Base-by-base conservation (phyloP, 2,113 vertebrate species). In the Xiphophorus maculatus region DNA sequence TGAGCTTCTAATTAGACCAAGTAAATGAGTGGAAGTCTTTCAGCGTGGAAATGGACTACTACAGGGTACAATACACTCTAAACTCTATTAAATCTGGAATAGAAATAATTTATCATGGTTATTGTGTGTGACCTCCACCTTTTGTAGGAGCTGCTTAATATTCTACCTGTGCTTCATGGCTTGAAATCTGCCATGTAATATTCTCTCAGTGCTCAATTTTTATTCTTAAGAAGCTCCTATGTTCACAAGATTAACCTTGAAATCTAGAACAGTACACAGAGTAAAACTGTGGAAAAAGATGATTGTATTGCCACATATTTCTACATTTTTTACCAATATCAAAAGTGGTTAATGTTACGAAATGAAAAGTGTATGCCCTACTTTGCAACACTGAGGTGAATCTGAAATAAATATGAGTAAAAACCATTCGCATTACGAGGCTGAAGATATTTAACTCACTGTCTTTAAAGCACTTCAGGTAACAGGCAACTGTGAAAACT, bases 51-150 rank as follows among this genome's bases (percentile, higher is more conserved):
- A 70, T 64, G 42, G 51, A 72, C 61, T 58, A 67, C 71, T 79
- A 75, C 76, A 70, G 22, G 64, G 60, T 63, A 90, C 85, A 92
- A 89, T 83, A 75, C 82, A 85, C 82, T 90, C 85, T 66, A 88
- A 89, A 93, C 81, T 93, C 88, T 78, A 92, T 92, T 91, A 90
- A 89, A 87, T 32, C 77, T 70, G 42, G 91, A 92, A 94, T 94
- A 87, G 84, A 92, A 93, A 87, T 76, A 85, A 89, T 94, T 92
- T 64, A 94, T 95, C 92, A 94, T 88, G 88, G 73, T 77, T 83
- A 29, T 80, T 88, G 88, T 88, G 87, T 92, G 79, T 90, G 89
- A 94, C 90, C 90, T 91, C 81, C 82, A 90, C 89, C 80, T 88
- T 89, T 92, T 80, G 68, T 68, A 66, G 48, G 74, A 79, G 77